Base-by-base conservation (phyloP, 2,797 vertebrate genomes). In the Denticeps clupeoides region DNA sequence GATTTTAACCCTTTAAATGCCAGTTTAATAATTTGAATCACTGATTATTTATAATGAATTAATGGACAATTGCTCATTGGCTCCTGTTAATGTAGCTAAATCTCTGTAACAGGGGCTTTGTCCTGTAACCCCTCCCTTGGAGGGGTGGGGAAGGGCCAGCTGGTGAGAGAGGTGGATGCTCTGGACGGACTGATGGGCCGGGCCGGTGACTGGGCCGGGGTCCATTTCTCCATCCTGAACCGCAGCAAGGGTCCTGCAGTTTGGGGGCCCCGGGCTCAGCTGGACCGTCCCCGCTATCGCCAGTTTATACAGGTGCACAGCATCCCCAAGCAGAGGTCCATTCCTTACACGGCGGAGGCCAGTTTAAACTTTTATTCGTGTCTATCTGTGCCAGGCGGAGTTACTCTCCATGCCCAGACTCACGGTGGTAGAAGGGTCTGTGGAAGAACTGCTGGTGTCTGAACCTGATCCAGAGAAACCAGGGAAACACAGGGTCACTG, bases 91-190 rank as follows among this genome's bases (percentile, higher is more conserved):
- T n/a, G n/a, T n/a, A n/a, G n/a, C n/a, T n/a, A n/a, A n/a, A n/a
- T n/a, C n/a, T 11, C 45, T 23, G 19, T 5, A n/a, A 1, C 52
- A 97, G 94, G 94, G 10, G 86, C 87, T 35, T 82, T 98, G 79
- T 97, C 94, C 43, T 98, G 94, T 68, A 98, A 98, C 72, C 94
- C 94, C 0, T 97, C 94, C 16, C 78, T 97, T 67, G 94, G 93
- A 1, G 93, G 94, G 35, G 83, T 97, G 3, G 94, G 93, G 9
- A 98, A 98, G 69, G 94, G 93, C 1, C 94, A 98, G 13, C 86
- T 98, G n/a, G 78, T 98, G 67, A 81, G 80, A 35, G 94, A 98
- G 68, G 75, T 98, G 1, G 94, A 98, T 31, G 91, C 93, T 1
- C 67, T 98, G 69, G 94, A 94, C 37, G 94, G 94, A 15, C 70